These are phyloP conservation scores for Poecile atricapillus DNA, from an alignment of 2,113 vertebrate species.

Conservation along the genomic window DNA sequence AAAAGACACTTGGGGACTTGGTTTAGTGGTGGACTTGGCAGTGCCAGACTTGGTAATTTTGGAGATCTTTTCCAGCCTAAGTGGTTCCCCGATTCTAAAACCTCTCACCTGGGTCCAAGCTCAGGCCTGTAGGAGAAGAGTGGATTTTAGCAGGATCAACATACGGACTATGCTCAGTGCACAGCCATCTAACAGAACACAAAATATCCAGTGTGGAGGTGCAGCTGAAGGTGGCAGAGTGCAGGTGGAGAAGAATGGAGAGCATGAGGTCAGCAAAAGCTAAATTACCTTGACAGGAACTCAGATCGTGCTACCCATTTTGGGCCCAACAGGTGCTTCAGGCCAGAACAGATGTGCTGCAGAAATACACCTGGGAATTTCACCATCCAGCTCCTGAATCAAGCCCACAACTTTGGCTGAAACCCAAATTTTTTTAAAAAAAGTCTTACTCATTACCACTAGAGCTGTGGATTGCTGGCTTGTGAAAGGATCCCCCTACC, in stretches of 20 bases:
- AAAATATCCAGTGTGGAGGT: not conserved
- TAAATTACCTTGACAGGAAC: not conserved
- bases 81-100: not conserved
- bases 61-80: not conserved
- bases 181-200: not conserved
- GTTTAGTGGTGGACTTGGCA: not conserved
- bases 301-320: not conserved
- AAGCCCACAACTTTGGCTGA: not conserved
- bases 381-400: not conserved
- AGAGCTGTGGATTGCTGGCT: not conserved
- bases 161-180: not conserved
- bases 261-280: not conserved
- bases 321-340: not conserved
- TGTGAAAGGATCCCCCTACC: not conserved
- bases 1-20: not conserved
- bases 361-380: not conserved
- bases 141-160: not conserved
- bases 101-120: too few relatives aligned
- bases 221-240: not conserved
- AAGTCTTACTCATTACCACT: not conserved
- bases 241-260: not conserved
- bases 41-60: not conserved
- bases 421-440: not conserved
- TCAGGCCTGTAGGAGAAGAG: not conserved
- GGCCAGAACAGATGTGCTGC: not conserved